Percentiles rank a stretch among this genome's conserved stretches.
Evolutionary conservation across 2,888 invertebrate genomes (phyloP).

Genomic region (Danaus chrysippus): DNA sequence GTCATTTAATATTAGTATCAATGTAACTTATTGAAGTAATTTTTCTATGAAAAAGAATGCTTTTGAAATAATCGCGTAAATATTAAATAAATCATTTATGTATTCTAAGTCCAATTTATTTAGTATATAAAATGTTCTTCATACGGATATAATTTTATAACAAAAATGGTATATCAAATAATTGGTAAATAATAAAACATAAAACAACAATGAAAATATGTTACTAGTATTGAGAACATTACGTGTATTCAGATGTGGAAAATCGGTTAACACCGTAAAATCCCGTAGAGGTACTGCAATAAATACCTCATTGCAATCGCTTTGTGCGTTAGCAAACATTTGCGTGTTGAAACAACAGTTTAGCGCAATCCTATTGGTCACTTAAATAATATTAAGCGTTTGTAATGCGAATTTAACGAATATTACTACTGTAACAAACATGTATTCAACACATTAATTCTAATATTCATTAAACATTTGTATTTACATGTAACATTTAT

Average conservation of each 20-base stretch:
- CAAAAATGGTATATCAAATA: too few relatives aligned
- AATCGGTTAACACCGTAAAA: slow-evolving; percentile 25
- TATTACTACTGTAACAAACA: neutral
- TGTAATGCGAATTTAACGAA: neutral
- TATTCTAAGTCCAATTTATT: too few relatives aligned
- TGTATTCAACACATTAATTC: neutral
- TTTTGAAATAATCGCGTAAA: too few relatives aligned
- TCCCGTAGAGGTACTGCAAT: slow-evolving; percentile 33
- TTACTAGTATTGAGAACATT: slow-evolving; percentile 15
- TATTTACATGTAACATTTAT: neutral
- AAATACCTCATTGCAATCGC: slow-evolving; percentile 47
- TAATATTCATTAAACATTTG: neutral
- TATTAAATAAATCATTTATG: too few relatives aligned
- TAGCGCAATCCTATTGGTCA: slow-evolving; percentile 20
- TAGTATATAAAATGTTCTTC: too few relatives aligned
- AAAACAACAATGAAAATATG: slow-evolving; percentile 19
- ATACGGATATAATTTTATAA: too few relatives aligned
- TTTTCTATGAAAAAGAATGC: too few relatives aligned
- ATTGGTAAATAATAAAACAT: neutral
- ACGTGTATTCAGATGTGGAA: slow-evolving; percentile 18
- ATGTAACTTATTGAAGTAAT: too few relatives aligned
- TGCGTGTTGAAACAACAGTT: slow-evolving; percentile 28
- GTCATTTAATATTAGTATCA: too few relatives aligned
- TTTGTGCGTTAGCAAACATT: slow-evolving; percentile 46
- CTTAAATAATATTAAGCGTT: slow-evolving; percentile 5